Conservation (phyloP, 1,140 invertebrate genomes). For the Bursaphelenchus mucronatus region DNA sequence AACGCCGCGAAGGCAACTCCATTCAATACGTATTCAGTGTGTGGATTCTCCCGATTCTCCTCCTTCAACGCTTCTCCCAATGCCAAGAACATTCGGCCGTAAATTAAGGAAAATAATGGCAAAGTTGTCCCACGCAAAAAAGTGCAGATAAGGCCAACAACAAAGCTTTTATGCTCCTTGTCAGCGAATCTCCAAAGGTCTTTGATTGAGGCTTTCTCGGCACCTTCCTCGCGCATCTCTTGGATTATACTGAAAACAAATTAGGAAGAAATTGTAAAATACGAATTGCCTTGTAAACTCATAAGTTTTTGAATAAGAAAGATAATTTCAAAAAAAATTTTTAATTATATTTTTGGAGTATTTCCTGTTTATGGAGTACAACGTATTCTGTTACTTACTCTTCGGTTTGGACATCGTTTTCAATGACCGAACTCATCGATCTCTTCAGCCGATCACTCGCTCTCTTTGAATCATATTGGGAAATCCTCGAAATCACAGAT, state of each 20-base stretch:
- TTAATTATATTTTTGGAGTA: too few relatives aligned
- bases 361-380: too few relatives aligned
- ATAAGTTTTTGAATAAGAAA: too few relatives aligned
- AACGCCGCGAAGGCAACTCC: constrained; percentile 33
- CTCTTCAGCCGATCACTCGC: not conserved
- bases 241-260: constrained; percentile 28
- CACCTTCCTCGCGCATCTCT: constrained; percentile 48
- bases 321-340: too few relatives aligned
- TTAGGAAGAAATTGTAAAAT: constrained; percentile 57
- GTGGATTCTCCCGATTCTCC: not conserved
- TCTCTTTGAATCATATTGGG: not conserved
- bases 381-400: constrained; percentile 3
- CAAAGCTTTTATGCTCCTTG: constrained; percentile 34
- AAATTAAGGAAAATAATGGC: constrained; percentile 57
- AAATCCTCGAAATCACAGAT: not conserved
- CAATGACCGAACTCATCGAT: constrained; percentile 3
- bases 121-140: constrained; percentile 49
- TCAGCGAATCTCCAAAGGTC: constrained; percentile 49
- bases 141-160: constrained; percentile 35
- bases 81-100: constrained; percentile 49
- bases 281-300: constrained; percentile 62
- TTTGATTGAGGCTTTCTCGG: constrained; percentile 33
- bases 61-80: constrained; percentile 33
- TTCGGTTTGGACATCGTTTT: not conserved
- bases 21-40: constrained; percentile 23